Evolutionary conservation across 2,888 invertebrate species (phyloP), one percentile per base, ranked within the genome.

Genomic region (Gasteruption jaculator): DNA sequence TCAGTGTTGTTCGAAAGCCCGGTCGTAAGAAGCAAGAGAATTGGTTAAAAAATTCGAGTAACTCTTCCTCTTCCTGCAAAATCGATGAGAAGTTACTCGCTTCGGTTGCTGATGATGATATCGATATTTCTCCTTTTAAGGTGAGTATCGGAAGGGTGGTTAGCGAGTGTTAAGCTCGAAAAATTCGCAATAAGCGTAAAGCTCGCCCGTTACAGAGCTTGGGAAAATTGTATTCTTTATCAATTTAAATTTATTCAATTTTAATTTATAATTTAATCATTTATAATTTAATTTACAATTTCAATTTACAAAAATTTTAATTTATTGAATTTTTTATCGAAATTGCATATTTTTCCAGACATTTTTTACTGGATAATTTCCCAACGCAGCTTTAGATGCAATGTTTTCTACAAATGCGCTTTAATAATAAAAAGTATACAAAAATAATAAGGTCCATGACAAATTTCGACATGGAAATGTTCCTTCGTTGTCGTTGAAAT

Each of bases 121-220:
- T 68, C 26, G 70, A 70, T 46, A 70, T 70, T 45, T 68, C 69
- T 4, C 69, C 70, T 4, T 70, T 70, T 44, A 63, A 61, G 62
- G 70, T 70, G 46, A 37, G 52, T 40, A 38, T 15, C 14, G n/a
- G n/a, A n/a, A n/a, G 8, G n/a, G n/a, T n/a, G n/a, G n/a, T n/a
- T n/a, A n/a, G n/a, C n/a, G n/a, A n/a, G n/a, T n/a, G n/a, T n/a
- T n/a, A n/a, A n/a, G n/a, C n/a, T n/a, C 30, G 30, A 11, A 30
- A 7, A 12, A 24, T 8, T 7, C n/a, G 7, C 24, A 24, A n/a
- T 24, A 24, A 24, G 10, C 14, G 8, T 30, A 30, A 30, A 30
- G 7, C n/a, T n/a, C n/a, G n/a, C n/a, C n/a, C n/a, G n/a, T n/a
- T n/a, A n/a, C n/a, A n/a, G n/a, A n/a, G n/a, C 14, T 7, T 11